phyloP scores from a whole-genome alignment of 2,888 invertebrate genomes.

The Eupithecia centaureata region DNA sequence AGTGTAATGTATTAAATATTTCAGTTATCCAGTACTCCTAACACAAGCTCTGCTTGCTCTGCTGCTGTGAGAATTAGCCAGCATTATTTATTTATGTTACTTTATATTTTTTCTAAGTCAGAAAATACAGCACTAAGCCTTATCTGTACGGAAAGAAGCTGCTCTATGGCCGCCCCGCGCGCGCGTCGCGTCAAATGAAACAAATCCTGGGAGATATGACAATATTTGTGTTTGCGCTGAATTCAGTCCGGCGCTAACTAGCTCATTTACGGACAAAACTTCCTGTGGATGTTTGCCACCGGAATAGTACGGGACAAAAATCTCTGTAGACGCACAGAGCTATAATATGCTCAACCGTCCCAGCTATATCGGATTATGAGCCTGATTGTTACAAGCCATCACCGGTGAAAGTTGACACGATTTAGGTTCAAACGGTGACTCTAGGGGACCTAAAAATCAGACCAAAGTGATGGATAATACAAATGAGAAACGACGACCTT shows the following conservation, averaged over 20 bases:
- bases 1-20: too few species aligned
- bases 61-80: too few species aligned
- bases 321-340: too few species aligned
- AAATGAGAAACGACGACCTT: too few species aligned
- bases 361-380: background rate
- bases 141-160: background rate
- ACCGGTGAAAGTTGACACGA: background rate
- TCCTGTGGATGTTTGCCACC: background rate
- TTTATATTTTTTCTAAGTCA: too few species aligned
- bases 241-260: conserved; percentile 46
- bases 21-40: too few species aligned
- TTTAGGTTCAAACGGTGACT: background rate
- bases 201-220: conserved; percentile 74
- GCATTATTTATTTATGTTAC: too few species aligned
- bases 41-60: too few species aligned
- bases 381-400: background rate
- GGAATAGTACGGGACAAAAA: background rate
- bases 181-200: conserved; percentile 75
- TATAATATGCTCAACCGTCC: background rate
- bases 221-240: conserved; percentile 69
- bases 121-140: background rate
- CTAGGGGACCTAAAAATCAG: background rate
- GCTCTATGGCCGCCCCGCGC: background rate
- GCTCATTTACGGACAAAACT: conserved; percentile 31
- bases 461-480: background rate